Conservation (phyloP, 2,888 invertebrate species). For the Erebia ligea region DNA sequence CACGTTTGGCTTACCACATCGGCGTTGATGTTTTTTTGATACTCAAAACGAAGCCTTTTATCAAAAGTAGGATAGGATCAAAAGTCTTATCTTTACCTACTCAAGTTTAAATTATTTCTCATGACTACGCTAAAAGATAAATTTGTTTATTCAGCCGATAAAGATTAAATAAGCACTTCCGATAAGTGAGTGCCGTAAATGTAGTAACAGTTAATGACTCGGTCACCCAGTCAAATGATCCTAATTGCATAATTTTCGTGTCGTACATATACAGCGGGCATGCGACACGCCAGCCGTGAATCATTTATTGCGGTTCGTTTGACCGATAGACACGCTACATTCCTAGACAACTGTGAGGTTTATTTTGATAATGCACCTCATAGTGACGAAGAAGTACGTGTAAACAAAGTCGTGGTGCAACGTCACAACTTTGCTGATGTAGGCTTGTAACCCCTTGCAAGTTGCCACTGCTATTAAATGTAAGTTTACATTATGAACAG, state of each 20-base stretch:
- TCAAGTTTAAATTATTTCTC: background rate
- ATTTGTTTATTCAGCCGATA: background rate
- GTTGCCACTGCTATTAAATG: too few species aligned
- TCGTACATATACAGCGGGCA: slow-evolving; percentile 6
- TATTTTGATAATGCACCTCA: background rate
- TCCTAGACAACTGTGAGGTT: background rate
- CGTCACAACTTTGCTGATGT: too few species aligned
- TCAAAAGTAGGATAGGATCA: background rate
- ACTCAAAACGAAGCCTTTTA: background rate
- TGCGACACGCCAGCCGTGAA: slow-evolving; percentile 20
- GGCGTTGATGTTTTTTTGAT: background rate
- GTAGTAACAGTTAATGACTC: slow-evolving; percentile 17
- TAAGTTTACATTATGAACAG: too few species aligned
- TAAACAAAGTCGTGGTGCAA: background rate
- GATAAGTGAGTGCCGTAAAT: background rate
- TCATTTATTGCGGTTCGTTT: slow-evolving; percentile 23
- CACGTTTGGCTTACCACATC: too few species aligned
- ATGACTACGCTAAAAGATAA: background rate
- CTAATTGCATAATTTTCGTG: slow-evolving; percentile 24
- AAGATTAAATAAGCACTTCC: background rate
- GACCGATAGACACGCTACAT: slow-evolving; percentile 22
- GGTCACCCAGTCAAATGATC: slow-evolving; percentile 27
- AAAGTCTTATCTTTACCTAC: background rate
- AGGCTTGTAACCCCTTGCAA: too few species aligned
- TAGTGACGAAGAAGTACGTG: background rate